Conservation (phyloP, 2,888 invertebrate genomes). For the Chydorus sphaericus region DNA sequence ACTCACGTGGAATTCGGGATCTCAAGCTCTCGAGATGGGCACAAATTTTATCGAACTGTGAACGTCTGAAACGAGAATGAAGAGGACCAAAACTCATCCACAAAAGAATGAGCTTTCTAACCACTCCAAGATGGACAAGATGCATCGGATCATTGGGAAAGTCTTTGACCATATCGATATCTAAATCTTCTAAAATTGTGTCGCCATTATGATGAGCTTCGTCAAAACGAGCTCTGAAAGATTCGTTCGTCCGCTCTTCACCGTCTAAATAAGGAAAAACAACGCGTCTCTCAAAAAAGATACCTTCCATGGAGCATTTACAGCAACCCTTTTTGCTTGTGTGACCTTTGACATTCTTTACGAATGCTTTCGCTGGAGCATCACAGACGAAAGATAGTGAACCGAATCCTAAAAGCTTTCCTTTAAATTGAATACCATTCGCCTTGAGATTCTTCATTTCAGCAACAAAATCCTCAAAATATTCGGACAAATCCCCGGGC, state of each 20-base stretch:
- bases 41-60: neutral
- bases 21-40: neutral
- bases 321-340: neutral
- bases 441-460: neutral
- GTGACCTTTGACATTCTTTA: neutral
- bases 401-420: neutral
- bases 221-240: neutral
- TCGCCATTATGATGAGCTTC: neutral
- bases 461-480: slow-evolving; percentile 5
- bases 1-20: neutral
- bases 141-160: slow-evolving; percentile 15
- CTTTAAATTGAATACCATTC: neutral
- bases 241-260: neutral
- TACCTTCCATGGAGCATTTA: slow-evolving; percentile 2
- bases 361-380: neutral
- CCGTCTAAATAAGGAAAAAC: neutral
- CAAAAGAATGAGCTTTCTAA: neutral
- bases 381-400: slow-evolving; percentile 1
- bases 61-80: neutral
- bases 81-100: slow-evolving; percentile 4
- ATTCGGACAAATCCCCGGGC: neutral
- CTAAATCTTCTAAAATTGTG: neutral
- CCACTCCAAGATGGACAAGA: slow-evolving; percentile 10
- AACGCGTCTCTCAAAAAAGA: neutral
- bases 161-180: slow-evolving; percentile 8